These are phyloP conservation scores for Ceyx melanurus DNA, from an alignment of 2,113 vertebrate species.

Conservation along the genomic window DNA sequence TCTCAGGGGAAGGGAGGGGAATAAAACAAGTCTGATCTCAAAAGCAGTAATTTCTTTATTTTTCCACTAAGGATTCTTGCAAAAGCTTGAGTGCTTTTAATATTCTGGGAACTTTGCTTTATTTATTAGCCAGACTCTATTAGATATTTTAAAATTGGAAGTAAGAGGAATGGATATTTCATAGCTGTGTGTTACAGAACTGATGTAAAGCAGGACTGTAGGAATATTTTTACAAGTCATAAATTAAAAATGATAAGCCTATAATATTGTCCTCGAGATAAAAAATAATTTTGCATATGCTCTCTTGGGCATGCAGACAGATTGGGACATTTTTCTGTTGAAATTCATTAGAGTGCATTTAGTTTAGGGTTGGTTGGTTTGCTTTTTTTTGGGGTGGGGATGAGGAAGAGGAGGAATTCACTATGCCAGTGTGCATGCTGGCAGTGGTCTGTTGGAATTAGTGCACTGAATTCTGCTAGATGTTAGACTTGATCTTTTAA, in stretches of 20 bases:
- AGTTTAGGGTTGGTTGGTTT: background rate
- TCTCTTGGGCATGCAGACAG: constrained; percentile 41
- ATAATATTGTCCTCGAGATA: constrained; percentile 54
- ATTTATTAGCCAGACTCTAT: constrained; percentile 65
- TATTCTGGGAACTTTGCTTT: constrained; percentile 64
- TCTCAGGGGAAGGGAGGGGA: constrained; percentile 3
- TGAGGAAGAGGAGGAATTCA: constrained; percentile 15
- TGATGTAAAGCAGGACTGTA: constrained; percentile 60
- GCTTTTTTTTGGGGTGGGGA: constrained; percentile 2
- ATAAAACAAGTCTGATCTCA: constrained; percentile 34
- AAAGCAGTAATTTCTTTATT: constrained; percentile 23
- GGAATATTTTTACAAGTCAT: constrained; percentile 75
- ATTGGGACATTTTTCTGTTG: constrained; percentile 27
- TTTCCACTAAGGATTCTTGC: background rate
- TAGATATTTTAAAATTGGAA: constrained; percentile 71
- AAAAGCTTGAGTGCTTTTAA: constrained; percentile 50
- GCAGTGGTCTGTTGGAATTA: background rate
- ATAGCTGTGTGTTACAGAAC: constrained; percentile 66
- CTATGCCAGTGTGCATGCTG: background rate
- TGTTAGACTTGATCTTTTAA: background rate
- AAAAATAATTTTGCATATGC: constrained; percentile 57
- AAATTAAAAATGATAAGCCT: constrained; percentile 78
- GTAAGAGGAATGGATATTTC: constrained; percentile 66
- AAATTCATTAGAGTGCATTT: constrained; percentile 16
- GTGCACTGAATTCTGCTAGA: background rate